Conservation (phyloP, 1,140 invertebrate genomes). For the Eueides isabella region DNA sequence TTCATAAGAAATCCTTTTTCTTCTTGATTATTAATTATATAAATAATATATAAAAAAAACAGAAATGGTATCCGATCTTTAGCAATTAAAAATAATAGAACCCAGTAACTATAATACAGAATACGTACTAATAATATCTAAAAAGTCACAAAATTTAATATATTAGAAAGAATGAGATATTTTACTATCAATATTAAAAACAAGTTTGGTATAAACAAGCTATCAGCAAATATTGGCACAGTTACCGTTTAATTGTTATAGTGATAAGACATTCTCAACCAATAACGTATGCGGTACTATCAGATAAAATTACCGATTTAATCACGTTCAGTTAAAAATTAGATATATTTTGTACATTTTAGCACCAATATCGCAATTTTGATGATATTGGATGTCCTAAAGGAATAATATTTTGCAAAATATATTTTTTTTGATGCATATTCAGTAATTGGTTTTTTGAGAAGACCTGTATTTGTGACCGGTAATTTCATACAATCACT, state of each 20-base stretch:
- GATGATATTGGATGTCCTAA: neutral
- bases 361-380: neutral
- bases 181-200: slow-evolving; percentile 1
- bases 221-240: slow-evolving; percentile 26
- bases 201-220: neutral
- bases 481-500: no score
- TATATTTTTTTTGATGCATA: no score
- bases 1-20: no score
- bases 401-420: neutral
- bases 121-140: no score
- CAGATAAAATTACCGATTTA: neutral
- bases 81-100: no score
- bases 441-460: no score
- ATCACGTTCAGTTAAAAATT: neutral
- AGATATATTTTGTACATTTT: neutral
- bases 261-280: slow-evolving; percentile 23
- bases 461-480: no score
- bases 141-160: no score
- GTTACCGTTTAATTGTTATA: slow-evolving; percentile 24
- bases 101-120: no score
- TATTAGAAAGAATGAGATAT: neutral
- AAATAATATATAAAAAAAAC: no score
- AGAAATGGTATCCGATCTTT: no score
- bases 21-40: no score
- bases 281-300: slow-evolving; percentile 13